Evolutionary conservation across 2,113 vertebrate species (phyloP), one percentile per base, ranked within the genome.

Genomic region (Girardinichthys multiradiatus): DNA sequence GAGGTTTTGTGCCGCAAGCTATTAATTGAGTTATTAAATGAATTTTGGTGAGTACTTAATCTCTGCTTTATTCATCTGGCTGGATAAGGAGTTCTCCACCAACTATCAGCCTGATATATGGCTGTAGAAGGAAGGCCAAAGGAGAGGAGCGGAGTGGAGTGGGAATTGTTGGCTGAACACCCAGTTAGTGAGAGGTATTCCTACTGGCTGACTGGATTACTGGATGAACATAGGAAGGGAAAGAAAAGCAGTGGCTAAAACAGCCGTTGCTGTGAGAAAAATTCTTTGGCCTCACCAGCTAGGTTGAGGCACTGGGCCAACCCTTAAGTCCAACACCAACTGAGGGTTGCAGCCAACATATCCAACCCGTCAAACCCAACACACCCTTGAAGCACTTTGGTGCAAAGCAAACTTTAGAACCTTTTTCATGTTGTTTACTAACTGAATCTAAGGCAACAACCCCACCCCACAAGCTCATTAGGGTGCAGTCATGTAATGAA

Each of bases 61-160:
- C 86, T 90, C 83, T 72, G 77, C 91, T 92, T 90, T 83, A 86
- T 90, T 90, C 80, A 84, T 73, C 76, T 88, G 89, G 89, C 88
- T 87, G 64, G 48, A 72, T 83, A 78, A 85, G 2, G 76, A 81
- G 74, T 86, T 84, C 78, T 85, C 78, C 54, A 54, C 72, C 60
- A 83, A 79, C 84, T 79, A 42, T 87, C 90, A 86, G 69, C 59
- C 82, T 90, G 89, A 91, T 90, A 84, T 90, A 92, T 90, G 84
- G 84, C 62, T 57, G 27, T 39, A 35, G 72, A 68, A 79, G 31
- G 60, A 71, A 86, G 83, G 83, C 88, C 88, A 89, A 86, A 81
- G 57, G 70, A 87, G 82, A 27, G 85, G 70, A 84, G 74, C 66
- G 81, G 77, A 87, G 82, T 29, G 85, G 70, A 84, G 74, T 68